These are phyloP conservation scores for Apotomis betuletana DNA, from an alignment of 2,888 invertebrate genomes.

Conservation along the genomic window DNA sequence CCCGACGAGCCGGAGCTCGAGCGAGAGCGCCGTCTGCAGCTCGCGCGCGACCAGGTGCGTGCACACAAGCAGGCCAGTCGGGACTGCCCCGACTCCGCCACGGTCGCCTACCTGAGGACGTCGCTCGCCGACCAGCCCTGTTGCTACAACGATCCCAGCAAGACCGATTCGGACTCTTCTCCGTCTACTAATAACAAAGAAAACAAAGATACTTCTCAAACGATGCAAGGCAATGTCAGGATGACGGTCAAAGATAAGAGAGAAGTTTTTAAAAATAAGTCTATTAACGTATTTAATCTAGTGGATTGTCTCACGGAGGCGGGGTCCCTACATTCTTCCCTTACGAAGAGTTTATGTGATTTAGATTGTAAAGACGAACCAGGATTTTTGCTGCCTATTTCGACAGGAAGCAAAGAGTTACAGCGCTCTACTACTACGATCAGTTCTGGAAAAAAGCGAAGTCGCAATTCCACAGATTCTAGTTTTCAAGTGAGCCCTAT, in stretches of 20 bases:
- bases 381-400: slow-evolving; percentile 66
- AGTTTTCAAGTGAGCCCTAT: slow-evolving; percentile 74
- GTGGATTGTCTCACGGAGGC: slow-evolving; percentile 76
- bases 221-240: slow-evolving; percentile 59
- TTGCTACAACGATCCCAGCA: slow-evolving; percentile 54
- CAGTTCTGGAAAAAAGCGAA: slow-evolving; percentile 78
- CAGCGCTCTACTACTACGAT: slow-evolving; percentile 77
- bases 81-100: slow-evolving; percentile 62
- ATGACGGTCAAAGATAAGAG: slow-evolving; percentile 70
- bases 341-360: slow-evolving; percentile 77
- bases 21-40: slow-evolving; percentile 66
- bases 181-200: slow-evolving; percentile 64
- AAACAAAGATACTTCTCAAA: slow-evolving; percentile 66
- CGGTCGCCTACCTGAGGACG: slow-evolving; percentile 62
- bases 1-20: slow-evolving; percentile 52
- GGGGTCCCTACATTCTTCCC: slow-evolving; percentile 74
- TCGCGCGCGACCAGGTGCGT: slow-evolving; percentile 67
- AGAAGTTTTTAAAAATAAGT: slow-evolving; percentile 80
- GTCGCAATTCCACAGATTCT: slow-evolving; percentile 78
- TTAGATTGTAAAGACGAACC: slow-evolving; percentile 74
- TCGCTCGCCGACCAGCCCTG: slow-evolving; percentile 51
- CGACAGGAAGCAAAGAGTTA: slow-evolving; percentile 67
- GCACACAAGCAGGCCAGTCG: slow-evolving; percentile 53
- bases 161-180: slow-evolving; percentile 1
- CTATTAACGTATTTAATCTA: slow-evolving; percentile 77